Conservation (phyloP, 2,113 vertebrate species). For the Archocentrus centrarchus region DNA sequence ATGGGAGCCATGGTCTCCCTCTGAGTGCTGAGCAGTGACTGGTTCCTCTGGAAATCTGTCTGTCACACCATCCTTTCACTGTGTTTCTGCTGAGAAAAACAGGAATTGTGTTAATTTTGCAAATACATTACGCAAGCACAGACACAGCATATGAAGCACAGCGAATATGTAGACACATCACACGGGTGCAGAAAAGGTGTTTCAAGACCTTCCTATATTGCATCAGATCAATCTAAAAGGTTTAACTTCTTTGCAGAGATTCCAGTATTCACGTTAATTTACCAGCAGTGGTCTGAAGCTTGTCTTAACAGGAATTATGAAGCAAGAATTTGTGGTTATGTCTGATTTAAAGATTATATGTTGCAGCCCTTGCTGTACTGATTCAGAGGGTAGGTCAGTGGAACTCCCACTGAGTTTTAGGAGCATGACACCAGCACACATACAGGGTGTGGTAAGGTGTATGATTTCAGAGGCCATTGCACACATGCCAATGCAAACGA, state of each 20-base stretch:
- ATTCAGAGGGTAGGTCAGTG: conserved; percentile 42
- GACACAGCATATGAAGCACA: not conserved
- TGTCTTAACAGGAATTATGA: not conserved
- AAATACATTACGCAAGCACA: not conserved
- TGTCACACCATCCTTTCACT: conserved; percentile 68
- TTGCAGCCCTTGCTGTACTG: conserved; percentile 10
- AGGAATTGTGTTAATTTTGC: not conserved
- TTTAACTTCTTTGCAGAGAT: not conserved
- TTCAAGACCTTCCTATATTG: not conserved
- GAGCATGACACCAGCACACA: conserved; percentile 35
- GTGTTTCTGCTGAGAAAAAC: conserved; percentile 49
- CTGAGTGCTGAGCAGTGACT: conserved; percentile 24
- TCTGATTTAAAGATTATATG: conserved; percentile 9
- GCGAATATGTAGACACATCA: not conserved
- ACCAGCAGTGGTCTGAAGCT: not conserved
- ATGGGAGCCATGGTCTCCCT: conserved; percentile 67
- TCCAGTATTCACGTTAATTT: not conserved
- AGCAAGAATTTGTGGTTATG: not conserved
- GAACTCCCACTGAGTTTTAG: conserved; percentile 30
- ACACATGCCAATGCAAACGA: not conserved
- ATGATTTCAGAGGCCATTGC: conserved; percentile 48
- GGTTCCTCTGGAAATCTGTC: conserved; percentile 37
- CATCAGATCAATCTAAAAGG: not conserved
- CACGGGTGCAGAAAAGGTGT: not conserved
- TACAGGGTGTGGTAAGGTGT: conserved; percentile 45